Evolutionary conservation across 2,797 vertebrate genomes (phyloP), one percentile per base, ranked within the genome.

Genomic region (Rhadinocentrus ornatus): DNA sequence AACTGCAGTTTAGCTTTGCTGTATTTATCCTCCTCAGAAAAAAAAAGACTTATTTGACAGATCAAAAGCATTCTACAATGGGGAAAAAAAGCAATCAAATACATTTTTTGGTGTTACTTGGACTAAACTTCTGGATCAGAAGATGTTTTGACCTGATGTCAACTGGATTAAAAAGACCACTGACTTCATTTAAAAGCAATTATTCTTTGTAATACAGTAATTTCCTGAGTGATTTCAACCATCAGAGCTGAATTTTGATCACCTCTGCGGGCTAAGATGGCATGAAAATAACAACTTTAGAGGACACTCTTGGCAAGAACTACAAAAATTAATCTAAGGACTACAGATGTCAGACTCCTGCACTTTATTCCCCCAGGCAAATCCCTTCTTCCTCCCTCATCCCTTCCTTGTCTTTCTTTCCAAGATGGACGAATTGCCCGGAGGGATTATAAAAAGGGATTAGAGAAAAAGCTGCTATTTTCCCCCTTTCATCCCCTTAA

Each of bases 351-450:
- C 78, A 89, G 78, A 86, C 85, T 91, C 84, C 81, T 83, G 90
- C 91, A 93, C 91, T 92, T 93, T 93, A 92, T 80, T 87, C 84
- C 77, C 87, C 63, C 8, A 66, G 81, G 80, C 81, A 54, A 80
- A 78, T 71, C 59, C 74, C 80, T 71, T 86, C 55, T 80, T 66
- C 52, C 62, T 64, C 54, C n/a, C 34, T 69, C 55, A 35, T 58
- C 53, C 48, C 35, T 41, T 67, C 34, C 37, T 65, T 66, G 12
- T 75, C 41, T 80, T 76, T 71, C 66, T 82, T 82, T 85, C 69
- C 79, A 78, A 82, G 52, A 88, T 67, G 80, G 76, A 88, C n/a
- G 11, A 75, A 71, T 72, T 71, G 66, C 80, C 84, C 71, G 58
- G 69, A 86, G 73, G 85, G 79, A 84, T 88, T 81, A 76, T 62